Conservation (phyloP, 1,140 invertebrate genomes). For the Penaeus chinensis region DNA sequence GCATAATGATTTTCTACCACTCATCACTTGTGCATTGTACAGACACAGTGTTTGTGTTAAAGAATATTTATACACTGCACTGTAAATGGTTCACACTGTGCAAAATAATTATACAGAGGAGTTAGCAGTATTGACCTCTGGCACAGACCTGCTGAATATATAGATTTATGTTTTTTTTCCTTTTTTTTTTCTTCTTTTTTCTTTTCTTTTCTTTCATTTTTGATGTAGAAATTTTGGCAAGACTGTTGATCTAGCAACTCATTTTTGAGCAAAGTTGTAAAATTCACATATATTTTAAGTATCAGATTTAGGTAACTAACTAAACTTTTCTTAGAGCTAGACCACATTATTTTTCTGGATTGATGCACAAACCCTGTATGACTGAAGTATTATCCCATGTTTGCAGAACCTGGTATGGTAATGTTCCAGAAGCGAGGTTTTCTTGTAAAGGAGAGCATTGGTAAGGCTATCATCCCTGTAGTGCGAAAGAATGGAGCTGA, state of each 20-base stretch:
- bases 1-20: too few species aligned
- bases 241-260: too few species aligned
- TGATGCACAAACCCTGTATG: too few species aligned
- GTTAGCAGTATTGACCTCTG: background rate
- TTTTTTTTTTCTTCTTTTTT: background rate
- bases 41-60: background rate
- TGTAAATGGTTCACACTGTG: background rate
- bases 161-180: background rate
- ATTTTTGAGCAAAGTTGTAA: too few species aligned
- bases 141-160: too few species aligned
- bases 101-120: slow-evolving; percentile 2
- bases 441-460: slow-evolving; percentile 75
- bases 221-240: background rate
- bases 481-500: slow-evolving; percentile 73
- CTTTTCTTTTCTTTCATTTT: background rate
- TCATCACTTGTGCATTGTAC: background rate
- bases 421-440: slow-evolving; percentile 74
- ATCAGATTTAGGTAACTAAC: too few species aligned
- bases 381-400: slow-evolving; percentile 20
- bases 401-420: slow-evolving; percentile 75
- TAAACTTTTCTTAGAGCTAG: too few species aligned
- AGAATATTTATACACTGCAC: background rate
- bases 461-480: slow-evolving; percentile 72
- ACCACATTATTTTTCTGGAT: background rate
- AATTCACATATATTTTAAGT: too few species aligned